A percentile compares a stretch with the other conserved stretches of the same genome.
Evolutionary conservation across 30 jellyfish, hydroid and myxozoan genomes (phyloP).

Genomic region (Nemopilema nomurai): DNA sequence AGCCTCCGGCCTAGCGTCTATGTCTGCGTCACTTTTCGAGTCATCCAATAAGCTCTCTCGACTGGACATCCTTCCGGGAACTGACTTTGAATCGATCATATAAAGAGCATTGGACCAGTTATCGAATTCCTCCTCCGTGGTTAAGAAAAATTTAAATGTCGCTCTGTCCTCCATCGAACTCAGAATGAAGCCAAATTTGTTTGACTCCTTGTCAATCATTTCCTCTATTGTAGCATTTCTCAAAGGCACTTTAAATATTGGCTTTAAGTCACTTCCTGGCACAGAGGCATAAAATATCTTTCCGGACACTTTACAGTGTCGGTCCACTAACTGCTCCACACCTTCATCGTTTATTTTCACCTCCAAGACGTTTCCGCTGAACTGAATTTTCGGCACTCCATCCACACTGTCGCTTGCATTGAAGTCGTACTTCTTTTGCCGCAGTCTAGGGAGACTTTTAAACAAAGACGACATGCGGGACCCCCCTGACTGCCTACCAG

Average conservation of each 20-base stretch:
- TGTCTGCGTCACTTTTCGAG: conserved; percentile 41
- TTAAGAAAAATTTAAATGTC: conserved; percentile 53
- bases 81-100: conserved; percentile 47
- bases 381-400: conserved; percentile 81
- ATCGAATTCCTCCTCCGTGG: conserved; percentile 76
- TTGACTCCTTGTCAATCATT: conserved; percentile 40
- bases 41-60: conserved; percentile 73
- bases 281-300: conserved; percentile 85
- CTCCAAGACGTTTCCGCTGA: conserved; percentile 61
- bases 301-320: conserved; percentile 95
- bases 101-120: conserved; percentile 84
- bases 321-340: conserved; percentile 8
- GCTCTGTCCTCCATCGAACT: conserved; percentile 83
- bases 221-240: conserved; percentile 93
- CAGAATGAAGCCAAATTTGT: conserved; percentile 35
- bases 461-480: conserved; percentile 70
- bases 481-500: conserved; percentile 43
- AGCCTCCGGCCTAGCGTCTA: conserved; percentile 19
- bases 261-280: conserved; percentile 67
- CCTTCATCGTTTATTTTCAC: conserved; percentile 51
- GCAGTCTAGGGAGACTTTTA: conserved; percentile 63
- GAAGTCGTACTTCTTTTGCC: conserved; percentile 49
- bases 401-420: conserved; percentile 45
- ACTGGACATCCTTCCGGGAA: conserved; percentile 54
- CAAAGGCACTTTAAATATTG: conserved; percentile 89